Evolutionary conservation across 2,888 invertebrate genomes (phyloP).

Genomic region (Pyrgus malvae): DNA sequence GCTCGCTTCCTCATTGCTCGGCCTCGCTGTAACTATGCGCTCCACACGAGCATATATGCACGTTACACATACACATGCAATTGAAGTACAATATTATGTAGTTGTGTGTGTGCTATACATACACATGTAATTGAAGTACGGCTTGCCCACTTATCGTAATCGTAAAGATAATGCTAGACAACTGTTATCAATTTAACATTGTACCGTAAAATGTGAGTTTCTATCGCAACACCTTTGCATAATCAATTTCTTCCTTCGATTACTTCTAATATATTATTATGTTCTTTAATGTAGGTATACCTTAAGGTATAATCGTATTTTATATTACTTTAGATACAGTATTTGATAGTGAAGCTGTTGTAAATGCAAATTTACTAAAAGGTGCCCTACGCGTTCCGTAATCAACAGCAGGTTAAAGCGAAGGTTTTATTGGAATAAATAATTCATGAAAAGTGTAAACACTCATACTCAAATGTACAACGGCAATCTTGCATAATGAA

Average conservation of each 20-base stretch:
- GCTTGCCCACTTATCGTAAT: not conserved
- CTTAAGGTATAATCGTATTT: no score
- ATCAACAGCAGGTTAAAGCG: not conserved
- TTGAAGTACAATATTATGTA: not conserved
- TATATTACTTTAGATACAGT: no score
- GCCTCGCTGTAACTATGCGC: slow-evolving; percentile 41
- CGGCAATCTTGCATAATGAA: not conserved
- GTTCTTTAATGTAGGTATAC: no score
- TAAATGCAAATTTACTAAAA: not conserved
- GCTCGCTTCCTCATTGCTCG: slow-evolving; percentile 55
- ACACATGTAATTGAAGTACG: not conserved
- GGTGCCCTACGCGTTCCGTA: not conserved
- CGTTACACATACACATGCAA: not conserved
- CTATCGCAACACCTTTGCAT: not conserved
- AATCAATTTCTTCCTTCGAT: not conserved
- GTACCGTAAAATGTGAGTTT: not conserved
- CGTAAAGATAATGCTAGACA: not conserved
- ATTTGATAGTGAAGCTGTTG: no score
- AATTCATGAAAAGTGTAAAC: not conserved
- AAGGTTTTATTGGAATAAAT: slow-evolving; percentile 3
- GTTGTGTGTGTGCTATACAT: slow-evolving; percentile 2
- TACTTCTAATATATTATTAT: no score
- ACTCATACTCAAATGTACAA: not conserved
- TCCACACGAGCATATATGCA: slow-evolving; percentile 24
- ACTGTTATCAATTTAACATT: slow-evolving; percentile 4